Base-by-base conservation (phyloP, 2,113 vertebrate species). In the Seriola aureovittata region DNA sequence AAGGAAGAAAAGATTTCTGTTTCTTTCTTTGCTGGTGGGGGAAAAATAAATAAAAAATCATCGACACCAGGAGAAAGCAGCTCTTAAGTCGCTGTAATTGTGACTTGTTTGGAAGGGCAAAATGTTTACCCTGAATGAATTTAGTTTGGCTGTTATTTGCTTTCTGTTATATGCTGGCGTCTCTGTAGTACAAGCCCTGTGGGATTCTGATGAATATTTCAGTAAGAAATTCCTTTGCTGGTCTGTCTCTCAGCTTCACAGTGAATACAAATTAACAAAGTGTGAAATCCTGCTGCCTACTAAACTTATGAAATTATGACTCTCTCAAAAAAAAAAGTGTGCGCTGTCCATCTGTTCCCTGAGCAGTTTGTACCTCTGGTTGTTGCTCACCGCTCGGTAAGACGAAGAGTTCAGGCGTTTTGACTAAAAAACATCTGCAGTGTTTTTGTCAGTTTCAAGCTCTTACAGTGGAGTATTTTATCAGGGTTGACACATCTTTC, bases 231-330 rank as follows among this genome's bases (percentile, higher is more conserved):
- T 80, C 54, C 74, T 72, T 36, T 25, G 81, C 85, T 40, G 67
- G 50, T 77, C 75, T 73, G 88, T 77, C 80, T 91, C 80, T 77
- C 76, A 19, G 85, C 69, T 78, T 85, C 81, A 87, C 87, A 87
- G 79, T 84, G 85, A 93, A 94, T 91, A 86, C 76, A 90, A 85
- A 93, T 90, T 76, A 91, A 92, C 82, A 80, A 89, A 80, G 87
- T 84, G 80, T 85, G 78, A 90, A 86, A 88, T 86, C 54, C 80
- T 74, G 70, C 85, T 80, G 55, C 63, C 70, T 38, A 29, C 44
- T 19, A 70, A 85, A 80, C 71, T 60, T 84, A 59, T 54, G 11
- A 77, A 71, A 78, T 76, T n/a, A n/a, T n/a, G n/a, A n/a, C n/a
- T n/a, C n/a, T n/a, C n/a, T n/a, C n/a, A 42, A 42, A 42, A 42